Evolutionary conservation across 2,113 vertebrate genomes (phyloP).

Genomic region (Dasyurus viverrinus): DNA sequence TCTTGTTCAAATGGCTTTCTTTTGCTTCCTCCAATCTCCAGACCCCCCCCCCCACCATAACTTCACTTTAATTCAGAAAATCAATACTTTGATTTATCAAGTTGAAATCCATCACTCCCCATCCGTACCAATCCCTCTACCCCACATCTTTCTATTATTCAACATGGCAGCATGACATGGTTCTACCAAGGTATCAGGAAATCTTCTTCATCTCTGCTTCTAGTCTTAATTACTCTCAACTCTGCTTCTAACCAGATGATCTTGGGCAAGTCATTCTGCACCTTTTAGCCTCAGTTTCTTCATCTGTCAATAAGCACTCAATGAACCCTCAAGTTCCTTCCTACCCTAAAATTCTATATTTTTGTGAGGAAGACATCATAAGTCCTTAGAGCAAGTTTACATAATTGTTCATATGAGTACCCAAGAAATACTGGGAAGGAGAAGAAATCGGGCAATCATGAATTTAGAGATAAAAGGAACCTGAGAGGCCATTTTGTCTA

Average conservation of each 20-base stretch:
- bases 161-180: not conserved
- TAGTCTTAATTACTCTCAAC: not conserved
- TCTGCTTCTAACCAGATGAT: not conserved
- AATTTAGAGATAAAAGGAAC: not conserved
- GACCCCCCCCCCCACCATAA: not conserved
- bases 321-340: not conserved
- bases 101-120: not conserved
- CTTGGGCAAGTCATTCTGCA: not conserved
- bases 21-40: not conserved
- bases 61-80: not conserved
- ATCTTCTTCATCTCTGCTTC: not conserved
- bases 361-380: not conserved
- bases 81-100: not conserved
- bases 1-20: not conserved
- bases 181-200: not conserved
- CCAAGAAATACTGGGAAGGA: not conserved
- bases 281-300: not conserved
- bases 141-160: not conserved
- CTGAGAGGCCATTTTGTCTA: not conserved
- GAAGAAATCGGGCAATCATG: not conserved
- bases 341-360: not conserved
- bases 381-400: not conserved
- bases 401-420: not conserved
- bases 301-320: not conserved
- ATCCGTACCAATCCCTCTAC: not conserved